Conservation (phyloP, 92 coral and sea anemone species). For the Micromussa lordhowensis region DNA sequence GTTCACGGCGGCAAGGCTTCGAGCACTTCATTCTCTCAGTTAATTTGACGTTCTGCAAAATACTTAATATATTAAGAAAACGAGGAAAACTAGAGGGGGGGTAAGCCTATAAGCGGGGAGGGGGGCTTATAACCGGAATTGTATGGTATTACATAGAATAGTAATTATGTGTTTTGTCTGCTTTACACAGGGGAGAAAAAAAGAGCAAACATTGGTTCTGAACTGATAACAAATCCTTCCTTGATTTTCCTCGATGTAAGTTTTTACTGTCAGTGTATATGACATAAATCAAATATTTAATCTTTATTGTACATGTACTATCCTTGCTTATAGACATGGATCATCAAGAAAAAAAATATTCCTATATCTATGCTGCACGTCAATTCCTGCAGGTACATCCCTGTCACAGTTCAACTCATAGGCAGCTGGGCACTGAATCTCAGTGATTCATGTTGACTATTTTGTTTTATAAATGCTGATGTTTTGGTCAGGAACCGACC, state of each 20-base stretch:
- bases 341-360: too few relatives aligned
- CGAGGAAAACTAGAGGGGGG: too few relatives aligned
- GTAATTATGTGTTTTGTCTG: neutral
- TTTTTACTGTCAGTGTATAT: neutral
- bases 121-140: too few relatives aligned
- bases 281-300: neutral
- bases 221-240: constrained; percentile 93
- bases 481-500: constrained; percentile 85
- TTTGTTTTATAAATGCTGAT: neutral
- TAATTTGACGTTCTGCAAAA: too few relatives aligned
- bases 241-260: constrained; percentile 96
- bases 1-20: too few relatives aligned
- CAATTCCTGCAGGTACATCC: neutral
- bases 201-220: constrained; percentile 96
- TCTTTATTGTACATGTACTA: too few relatives aligned
- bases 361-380: neutral
- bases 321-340: too few relatives aligned
- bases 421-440: neutral
- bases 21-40: too few relatives aligned
- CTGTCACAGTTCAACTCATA: neutral
- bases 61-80: too few relatives aligned
- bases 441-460: neutral
- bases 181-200: constrained; percentile 88
- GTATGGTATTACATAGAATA: too few relatives aligned
- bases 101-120: too few relatives aligned